These are phyloP conservation scores for Dendrolimus punctatus DNA, from an alignment of 1,140 invertebrate species.

Conservation along the genomic window DNA sequence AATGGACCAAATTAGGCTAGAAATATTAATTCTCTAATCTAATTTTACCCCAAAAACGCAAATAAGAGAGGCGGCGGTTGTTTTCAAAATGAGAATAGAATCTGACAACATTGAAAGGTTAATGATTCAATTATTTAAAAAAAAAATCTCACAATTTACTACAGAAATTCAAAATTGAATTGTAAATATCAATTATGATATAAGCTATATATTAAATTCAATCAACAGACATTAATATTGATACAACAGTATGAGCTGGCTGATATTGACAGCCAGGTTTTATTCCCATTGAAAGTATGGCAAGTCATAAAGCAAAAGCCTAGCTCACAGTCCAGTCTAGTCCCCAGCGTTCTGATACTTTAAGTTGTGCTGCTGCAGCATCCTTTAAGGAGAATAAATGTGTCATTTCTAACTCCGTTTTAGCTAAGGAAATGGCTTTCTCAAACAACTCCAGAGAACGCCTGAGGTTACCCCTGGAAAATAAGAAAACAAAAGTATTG, in stretches of 20 bases:
- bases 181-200: too few species aligned
- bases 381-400: slow-evolving; percentile 90
- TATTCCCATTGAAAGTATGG: slow-evolving; percentile 37
- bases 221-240: too few species aligned
- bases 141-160: too few species aligned
- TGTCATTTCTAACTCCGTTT: slow-evolving; percentile 88
- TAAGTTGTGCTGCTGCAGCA: slow-evolving; percentile 89
- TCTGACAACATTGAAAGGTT: slow-evolving; percentile 6
- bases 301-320: slow-evolving; percentile 16
- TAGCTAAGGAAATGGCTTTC: slow-evolving; percentile 89
- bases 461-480: slow-evolving; percentile 85
- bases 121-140: too few species aligned
- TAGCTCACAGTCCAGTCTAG: slow-evolving; percentile 71
- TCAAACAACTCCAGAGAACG: slow-evolving; percentile 90
- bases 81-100: slow-evolving; percentile 24
- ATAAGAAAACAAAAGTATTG: slow-evolving; percentile 23
- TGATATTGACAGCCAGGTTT: slow-evolving; percentile 22
- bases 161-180: too few species aligned
- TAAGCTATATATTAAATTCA: too few species aligned
- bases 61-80: slow-evolving; percentile 21
- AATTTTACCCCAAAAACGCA: slow-evolving; percentile 1
- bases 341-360: slow-evolving; percentile 84
- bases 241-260: not conserved
- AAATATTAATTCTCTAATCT: too few species aligned
- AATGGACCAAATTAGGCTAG: too few species aligned